Base-by-base conservation (phyloP, 2,113 vertebrate genomes). In the Dicaeum eximium region DNA sequence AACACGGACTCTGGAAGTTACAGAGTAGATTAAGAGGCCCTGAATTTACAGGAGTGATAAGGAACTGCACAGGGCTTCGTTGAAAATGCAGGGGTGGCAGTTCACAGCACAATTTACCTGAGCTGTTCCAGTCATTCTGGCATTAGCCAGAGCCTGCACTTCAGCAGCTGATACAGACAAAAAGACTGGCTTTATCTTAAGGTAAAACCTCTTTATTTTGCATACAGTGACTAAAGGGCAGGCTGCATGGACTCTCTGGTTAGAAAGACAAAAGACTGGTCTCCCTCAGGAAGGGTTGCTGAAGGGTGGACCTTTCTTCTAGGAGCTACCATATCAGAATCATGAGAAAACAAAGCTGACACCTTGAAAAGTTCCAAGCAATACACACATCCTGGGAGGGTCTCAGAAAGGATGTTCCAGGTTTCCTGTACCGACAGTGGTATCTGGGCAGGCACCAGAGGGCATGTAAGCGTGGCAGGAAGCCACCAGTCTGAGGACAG, bases 321-420 rank as follows among this genome's bases (percentile, higher is more conserved):
- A 9, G 4, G 6, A 81, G 35, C 30, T 53, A 25, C 66, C 1
- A 0, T 28, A 66, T 48, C 73, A 84, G 40, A 60, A 44, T 57
- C 2, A 0, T 50, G 79, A 91, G 85, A 90, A 92, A 93, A 91
- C 57, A 87, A 91, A 90, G 58, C 8, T 70, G 87, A 94, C 62
- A 77, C 37, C 87, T 88, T 86, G 87, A 82, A 77, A 90, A 70
- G 53, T 91, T 93, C 90, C 93, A 81, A 85, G 87, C 58, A 44
- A 53, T 15, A 21, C 33, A 75, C 12, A 72, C 28, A 94, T 91
- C 95, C 94, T 95, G 93, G 91, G 93, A 93, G 77, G 57, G 73
- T 30, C 66, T 38, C 35, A 4, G 69, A 96, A 95, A 92, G 90
- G 65, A 86, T 81, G 74, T 94, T 66, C 91, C 69, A 8, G 40